Evolutionary conservation across 2,113 vertebrate genomes (phyloP).

Genomic region (Gopherus flavomarginatus): DNA sequence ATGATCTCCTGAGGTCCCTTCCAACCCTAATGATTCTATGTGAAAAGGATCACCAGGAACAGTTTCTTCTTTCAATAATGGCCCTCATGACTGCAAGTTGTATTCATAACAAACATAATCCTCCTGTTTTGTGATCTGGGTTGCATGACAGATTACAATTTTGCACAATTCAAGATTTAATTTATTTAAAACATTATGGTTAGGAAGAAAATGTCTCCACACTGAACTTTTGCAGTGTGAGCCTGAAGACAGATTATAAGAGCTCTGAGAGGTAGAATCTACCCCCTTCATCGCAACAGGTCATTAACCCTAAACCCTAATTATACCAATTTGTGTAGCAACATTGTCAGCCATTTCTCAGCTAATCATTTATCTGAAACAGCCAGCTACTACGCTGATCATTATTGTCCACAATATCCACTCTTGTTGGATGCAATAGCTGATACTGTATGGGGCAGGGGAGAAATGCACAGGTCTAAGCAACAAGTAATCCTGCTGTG

Average conservation of each 20-base stretch:
- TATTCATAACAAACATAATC: background rate
- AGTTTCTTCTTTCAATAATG: background rate
- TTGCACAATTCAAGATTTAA: background rate
- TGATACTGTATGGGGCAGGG: background rate
- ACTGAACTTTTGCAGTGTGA: background rate
- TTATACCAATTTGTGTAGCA: background rate
- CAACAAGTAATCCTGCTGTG: background rate
- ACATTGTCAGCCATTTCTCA: background rate
- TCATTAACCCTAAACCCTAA: background rate
- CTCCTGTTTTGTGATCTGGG: background rate
- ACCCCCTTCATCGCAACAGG: background rate
- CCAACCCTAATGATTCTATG: too few relatives aligned
- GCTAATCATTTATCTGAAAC: background rate
- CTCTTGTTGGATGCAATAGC: background rate
- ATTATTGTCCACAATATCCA: background rate
- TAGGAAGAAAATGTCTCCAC: background rate
- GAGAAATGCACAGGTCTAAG: background rate
- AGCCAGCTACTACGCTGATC: background rate
- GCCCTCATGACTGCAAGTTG: background rate
- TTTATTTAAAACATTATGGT: background rate
- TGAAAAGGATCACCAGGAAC: background rate
- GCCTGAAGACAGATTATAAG: background rate
- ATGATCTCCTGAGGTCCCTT: too few relatives aligned
- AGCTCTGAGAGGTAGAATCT: background rate
- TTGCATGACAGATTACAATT: background rate